A percentile compares a stretch with the other conserved stretches of the same genome.
These are phyloP conservation scores for Caenorhabditis remanei DNA, from an alignment of 1,140 invertebrate species.

Conservation along the genomic window DNA sequence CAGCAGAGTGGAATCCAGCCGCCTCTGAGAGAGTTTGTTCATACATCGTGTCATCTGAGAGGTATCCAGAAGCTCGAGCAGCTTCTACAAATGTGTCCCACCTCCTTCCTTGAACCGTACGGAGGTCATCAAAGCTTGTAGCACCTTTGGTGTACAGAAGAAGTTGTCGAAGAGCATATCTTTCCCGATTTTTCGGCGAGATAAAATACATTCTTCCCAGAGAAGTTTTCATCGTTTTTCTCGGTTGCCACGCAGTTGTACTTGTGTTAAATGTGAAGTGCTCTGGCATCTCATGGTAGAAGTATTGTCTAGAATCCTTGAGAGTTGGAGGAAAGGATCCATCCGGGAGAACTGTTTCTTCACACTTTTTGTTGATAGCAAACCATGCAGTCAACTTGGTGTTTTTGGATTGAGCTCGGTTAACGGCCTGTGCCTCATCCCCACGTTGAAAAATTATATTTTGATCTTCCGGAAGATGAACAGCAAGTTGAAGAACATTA, in stretches of 20 bases:
- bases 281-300: slow-evolving; percentile 39
- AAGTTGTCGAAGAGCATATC: not conserved
- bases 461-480: not conserved
- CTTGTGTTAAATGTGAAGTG: slow-evolving; percentile 31
- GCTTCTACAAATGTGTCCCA: not conserved
- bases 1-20: not conserved
- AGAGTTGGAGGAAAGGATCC: not conserved
- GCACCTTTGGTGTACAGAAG: slow-evolving; percentile 12
- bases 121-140: not conserved
- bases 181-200: not conserved
- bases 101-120: not conserved
- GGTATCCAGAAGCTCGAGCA: not conserved
- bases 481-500: not conserved
- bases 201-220: not conserved
- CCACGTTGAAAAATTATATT: slow-evolving; percentile 20
- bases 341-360: not conserved
- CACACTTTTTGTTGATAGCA: not conserved
- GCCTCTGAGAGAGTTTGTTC: not conserved
- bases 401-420: not conserved
- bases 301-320: not conserved
- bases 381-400: slow-evolving; percentile 36
- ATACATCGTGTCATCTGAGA: not conserved
- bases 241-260: not conserved
- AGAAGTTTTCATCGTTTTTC: not conserved
- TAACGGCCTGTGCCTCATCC: not conserved